Conservation (phyloP, 2,888 invertebrate genomes). For the Catocala sponsa region DNA sequence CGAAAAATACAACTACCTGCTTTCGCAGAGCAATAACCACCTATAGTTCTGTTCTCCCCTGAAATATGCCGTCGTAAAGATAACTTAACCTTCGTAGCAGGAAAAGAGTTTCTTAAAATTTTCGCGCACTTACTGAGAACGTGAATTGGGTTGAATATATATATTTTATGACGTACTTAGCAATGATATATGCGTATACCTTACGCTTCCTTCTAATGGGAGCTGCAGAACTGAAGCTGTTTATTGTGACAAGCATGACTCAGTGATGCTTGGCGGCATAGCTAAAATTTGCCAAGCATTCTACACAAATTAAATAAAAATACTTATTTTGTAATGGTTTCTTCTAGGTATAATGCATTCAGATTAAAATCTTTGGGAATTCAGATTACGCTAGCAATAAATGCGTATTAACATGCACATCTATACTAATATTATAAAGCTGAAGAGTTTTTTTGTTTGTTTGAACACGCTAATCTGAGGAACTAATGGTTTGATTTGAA, state of each 20-base stretch:
- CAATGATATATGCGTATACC: constrained; percentile 27
- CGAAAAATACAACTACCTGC: not conserved
- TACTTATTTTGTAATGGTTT: no score
- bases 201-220: constrained; percentile 12
- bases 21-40: constrained; percentile 9
- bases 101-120: constrained; percentile 23
- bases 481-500: no score
- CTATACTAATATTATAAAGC: no score
- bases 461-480: no score
- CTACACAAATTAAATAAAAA: no score
- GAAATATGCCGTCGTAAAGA: constrained; percentile 15
- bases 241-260: not conserved
- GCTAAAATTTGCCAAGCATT: no score
- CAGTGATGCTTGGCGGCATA: no score
- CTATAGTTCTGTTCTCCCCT: constrained; percentile 1
- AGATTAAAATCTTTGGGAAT: no score
- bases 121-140: constrained; percentile 23
- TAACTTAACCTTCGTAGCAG: constrained; percentile 8
- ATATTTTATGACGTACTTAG: constrained; percentile 34
- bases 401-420: no score
- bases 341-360: no score
- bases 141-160: constrained; percentile 22
- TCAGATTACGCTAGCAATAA: no score
- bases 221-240: not conserved
- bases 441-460: no score